Percentiles rank a stretch among this genome's conserved stretches.
phyloP scores from a whole-genome alignment of 2,888 invertebrate species.

The Salticus scenicus region DNA sequence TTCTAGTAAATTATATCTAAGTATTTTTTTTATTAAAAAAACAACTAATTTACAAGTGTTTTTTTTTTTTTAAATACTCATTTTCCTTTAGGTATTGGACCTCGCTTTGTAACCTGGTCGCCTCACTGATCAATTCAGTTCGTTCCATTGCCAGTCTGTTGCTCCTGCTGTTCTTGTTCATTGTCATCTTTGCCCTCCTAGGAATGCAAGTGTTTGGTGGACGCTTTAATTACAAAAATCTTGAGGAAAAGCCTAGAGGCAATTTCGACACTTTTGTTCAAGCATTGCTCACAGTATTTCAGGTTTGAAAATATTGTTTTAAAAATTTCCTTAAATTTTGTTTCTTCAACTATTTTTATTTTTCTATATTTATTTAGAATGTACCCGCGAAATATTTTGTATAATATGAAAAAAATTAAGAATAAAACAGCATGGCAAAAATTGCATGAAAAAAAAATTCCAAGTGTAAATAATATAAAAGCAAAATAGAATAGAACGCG shows the following conservation, averaged over 20 bases:
- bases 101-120: conserved; percentile 97
- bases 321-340: not conserved
- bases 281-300: conserved; percentile 97
- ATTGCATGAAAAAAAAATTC: no score
- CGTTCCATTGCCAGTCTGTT: conserved; percentile 98
- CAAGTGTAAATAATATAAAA: no score
- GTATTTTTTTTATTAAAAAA: no score
- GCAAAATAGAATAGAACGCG: no score
- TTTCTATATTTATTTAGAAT: no score
- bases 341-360: no score
- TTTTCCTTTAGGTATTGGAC: conserved; percentile 99
- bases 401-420: no score
- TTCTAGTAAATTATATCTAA: no score
- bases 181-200: conserved; percentile 98
- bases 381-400: no score
- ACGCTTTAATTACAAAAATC: conserved; percentile 92
- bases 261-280: conserved; percentile 99
- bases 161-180: conserved; percentile 97
- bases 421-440: no score
- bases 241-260: conserved; percentile 90
- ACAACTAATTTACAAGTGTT: no score
- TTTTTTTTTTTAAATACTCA: no score
- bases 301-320: conserved; percentile 83
- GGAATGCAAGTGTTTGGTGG: conserved; percentile 99
- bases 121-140: conserved; percentile 98